Evolutionary conservation across 2,113 vertebrate species (phyloP).

Genomic region (Myotis davidii): DNA sequence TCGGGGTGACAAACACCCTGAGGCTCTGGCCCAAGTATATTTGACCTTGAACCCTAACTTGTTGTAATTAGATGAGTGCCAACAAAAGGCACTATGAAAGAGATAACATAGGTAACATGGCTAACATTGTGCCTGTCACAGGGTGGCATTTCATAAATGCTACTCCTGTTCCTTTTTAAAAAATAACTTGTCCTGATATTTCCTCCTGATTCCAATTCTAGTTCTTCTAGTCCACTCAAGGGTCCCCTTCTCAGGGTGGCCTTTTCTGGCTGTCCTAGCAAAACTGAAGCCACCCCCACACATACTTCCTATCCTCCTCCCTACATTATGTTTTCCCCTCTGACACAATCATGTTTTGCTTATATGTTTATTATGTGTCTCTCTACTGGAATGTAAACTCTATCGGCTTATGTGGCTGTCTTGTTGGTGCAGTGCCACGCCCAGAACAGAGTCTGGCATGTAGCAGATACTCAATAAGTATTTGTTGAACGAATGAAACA

Average conservation of each 20-base stretch:
- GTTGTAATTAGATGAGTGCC: background rate
- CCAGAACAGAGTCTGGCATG: background rate
- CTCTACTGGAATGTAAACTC: background rate
- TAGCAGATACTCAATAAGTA: constrained; percentile 21
- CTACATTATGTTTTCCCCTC: background rate
- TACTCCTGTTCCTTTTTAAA: background rate
- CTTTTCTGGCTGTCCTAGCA: background rate
- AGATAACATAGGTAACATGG: background rate
- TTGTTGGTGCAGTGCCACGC: background rate
- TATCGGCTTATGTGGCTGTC: background rate
- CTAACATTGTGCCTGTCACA: background rate
- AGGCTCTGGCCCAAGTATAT: background rate
- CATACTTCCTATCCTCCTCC: background rate
- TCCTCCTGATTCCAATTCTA: background rate
- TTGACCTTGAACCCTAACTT: background rate
- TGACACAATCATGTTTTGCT: background rate
- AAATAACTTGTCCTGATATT: background rate
- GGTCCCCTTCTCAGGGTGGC: background rate
- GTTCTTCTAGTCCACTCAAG: background rate
- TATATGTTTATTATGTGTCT: background rate
- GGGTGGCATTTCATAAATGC: background rate
- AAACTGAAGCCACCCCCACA: background rate
- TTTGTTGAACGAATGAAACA: constrained; percentile 3
- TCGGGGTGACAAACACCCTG: background rate
- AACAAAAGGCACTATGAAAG: background rate